Base-by-base conservation (phyloP, 2,113 vertebrate genomes). In the Tapirus terrestris region DNA sequence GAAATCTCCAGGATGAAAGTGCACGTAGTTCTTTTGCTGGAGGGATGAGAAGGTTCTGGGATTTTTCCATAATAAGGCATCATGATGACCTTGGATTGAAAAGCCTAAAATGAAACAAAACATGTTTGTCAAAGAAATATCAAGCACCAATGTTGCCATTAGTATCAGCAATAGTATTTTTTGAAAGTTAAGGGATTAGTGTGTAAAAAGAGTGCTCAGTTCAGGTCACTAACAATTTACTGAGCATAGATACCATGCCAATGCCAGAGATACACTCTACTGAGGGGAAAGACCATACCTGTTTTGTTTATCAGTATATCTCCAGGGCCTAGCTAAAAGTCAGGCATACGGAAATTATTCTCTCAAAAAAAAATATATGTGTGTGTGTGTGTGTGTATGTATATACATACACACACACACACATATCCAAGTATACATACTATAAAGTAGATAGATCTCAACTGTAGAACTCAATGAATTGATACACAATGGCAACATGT, bases 1-100 rank as follows among this genome's bases (percentile, higher is more conserved):
- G 93, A 98, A 97, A 98, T 97, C 94, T 98, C 83, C 94, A 95
- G 96, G 70, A 73, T 97, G 14, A 95, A 97, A 97, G 84, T 79
- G 58, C 1, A 0, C 31, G 61, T 12, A 91, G 60, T 36, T 98
- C 77, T 92, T 98, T 97, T 91, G 76, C 89, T 96, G 68, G 61
- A 94, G 43, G 93, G 72, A 96, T 67, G 29, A 68, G 48, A 81
- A 75, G 2, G 8, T 96, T 60, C 80, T 83, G 76, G 94, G 96
- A 82, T 95, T 91, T 98, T 96, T 94, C 95, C 95, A 90, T 98
- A 97, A 98, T n/a, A 70, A 98, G 81, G 53, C 43, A 89, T 77
- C 39, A 17, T 3, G 96, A 97, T 94, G 93, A 96, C 93, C 86
- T 92, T 77, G 67, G 83, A 36, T 45, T 95, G 23, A 95, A 94